These are phyloP conservation scores for Heliconius charithonia DNA, from an alignment of 2,888 invertebrate genomes.

Conservation along the genomic window DNA sequence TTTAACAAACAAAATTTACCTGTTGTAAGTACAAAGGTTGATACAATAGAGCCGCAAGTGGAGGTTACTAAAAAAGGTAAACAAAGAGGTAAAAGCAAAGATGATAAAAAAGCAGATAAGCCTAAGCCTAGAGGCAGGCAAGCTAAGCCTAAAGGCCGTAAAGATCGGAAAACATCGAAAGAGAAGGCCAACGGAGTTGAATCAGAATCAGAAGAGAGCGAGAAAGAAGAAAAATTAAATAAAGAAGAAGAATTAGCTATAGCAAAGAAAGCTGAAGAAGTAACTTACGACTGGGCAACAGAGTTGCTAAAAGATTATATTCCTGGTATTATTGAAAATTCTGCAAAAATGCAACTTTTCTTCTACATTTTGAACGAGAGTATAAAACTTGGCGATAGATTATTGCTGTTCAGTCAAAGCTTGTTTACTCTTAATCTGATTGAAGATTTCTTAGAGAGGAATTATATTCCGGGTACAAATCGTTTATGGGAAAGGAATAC, in stretches of 20 bases:
- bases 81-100: conserved; percentile 63
- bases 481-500: conserved; percentile 93
- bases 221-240: conserved; percentile 84
- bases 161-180: conserved; percentile 77
- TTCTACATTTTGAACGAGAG: conserved; percentile 96
- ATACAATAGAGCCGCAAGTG: conserved; percentile 62
- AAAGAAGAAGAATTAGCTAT: conserved; percentile 83
- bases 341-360: conserved; percentile 97
- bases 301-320: conserved; percentile 93
- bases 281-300: conserved; percentile 95
- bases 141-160: conserved; percentile 70
- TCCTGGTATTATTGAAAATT: conserved; percentile 95
- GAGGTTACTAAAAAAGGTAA: conserved; percentile 65
- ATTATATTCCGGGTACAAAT: conserved; percentile 86
- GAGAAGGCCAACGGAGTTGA: conserved; percentile 81
- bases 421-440: conserved; percentile 97
- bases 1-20: conserved; percentile 48
- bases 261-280: conserved; percentile 89
- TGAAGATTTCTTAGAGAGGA: conserved; percentile 94
- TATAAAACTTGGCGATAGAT: conserved; percentile 92
- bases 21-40: conserved; percentile 36
- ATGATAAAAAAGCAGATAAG: conserved; percentile 66
- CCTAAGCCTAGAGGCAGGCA: conserved; percentile 67
- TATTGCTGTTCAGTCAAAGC: conserved; percentile 98
- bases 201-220: conserved; percentile 81